A percentile compares a stretch with the other conserved stretches of the same genome.
Conservation (phyloP, 1,140 invertebrate genomes). For the Oppia nitens region DNA sequence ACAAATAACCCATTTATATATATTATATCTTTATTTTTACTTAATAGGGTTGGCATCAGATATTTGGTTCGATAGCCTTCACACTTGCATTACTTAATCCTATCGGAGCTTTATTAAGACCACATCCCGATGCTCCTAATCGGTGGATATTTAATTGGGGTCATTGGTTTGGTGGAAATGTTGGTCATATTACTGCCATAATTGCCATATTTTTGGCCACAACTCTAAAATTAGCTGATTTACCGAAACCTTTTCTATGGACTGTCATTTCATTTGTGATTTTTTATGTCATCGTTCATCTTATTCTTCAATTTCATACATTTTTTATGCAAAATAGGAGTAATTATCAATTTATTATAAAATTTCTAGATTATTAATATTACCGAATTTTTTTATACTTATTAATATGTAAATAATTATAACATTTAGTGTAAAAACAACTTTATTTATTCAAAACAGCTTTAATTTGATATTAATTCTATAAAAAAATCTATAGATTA, state of each 20-base stretch:
- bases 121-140: constrained; percentile 57
- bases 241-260: constrained; percentile 69
- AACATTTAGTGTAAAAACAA: too few relatives aligned
- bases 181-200: constrained; percentile 68
- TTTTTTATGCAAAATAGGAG: not conserved
- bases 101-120: constrained; percentile 67
- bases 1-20: not conserved
- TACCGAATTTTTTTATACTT: not conserved
- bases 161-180: constrained; percentile 80
- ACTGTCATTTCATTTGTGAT: constrained; percentile 70
- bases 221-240: constrained; percentile 57
- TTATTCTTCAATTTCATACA: constrained; percentile 42
- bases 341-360: not conserved
- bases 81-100: constrained; percentile 40
- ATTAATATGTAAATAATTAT: not conserved
- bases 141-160: constrained; percentile 81
- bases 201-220: constrained; percentile 78
- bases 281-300: constrained; percentile 69
- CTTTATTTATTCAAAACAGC: too few relatives aligned
- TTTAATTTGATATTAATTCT: too few relatives aligned
- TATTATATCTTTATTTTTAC: not conserved
- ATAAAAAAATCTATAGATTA: too few relatives aligned
- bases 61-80: constrained; percentile 53
- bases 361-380: not conserved
- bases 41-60: constrained; percentile 17